Evolutionary conservation across 2,888 invertebrate genomes (phyloP).

Genomic region (Tipula helvola): DNA sequence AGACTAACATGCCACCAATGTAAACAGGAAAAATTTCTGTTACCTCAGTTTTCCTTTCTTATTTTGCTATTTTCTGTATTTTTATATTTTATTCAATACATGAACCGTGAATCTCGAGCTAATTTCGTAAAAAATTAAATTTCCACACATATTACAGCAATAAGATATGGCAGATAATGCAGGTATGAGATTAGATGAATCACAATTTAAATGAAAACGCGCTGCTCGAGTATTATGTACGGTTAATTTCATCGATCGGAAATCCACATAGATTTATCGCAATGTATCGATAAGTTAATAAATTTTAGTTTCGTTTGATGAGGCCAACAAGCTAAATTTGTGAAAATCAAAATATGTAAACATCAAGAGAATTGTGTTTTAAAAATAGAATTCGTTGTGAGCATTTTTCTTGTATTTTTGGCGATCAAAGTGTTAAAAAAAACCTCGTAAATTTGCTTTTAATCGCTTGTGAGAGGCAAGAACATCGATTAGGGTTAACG

Average conservation of each 20-base stretch:
- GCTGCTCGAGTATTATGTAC: not conserved
- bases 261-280: not conserved
- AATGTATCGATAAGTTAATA: not conserved
- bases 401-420: not conserved
- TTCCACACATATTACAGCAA: not conserved
- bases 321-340: not conserved
- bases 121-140: not conserved
- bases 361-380: not conserved
- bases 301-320: not conserved
- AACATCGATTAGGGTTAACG: not conserved
- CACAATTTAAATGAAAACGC: not conserved
- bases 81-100: not conserved
- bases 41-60: not conserved
- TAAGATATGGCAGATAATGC: not conserved
- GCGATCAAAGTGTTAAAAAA: not conserved
- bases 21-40: not conserved
- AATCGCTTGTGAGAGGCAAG: not conserved
- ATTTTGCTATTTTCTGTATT: not conserved
- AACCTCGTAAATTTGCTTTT: not conserved
- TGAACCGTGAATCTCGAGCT: not conserved
- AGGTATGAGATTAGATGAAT: not conserved
- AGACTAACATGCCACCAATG: not conserved
- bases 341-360: not conserved
- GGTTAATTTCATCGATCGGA: not conserved
- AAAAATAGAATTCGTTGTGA: not conserved